A percentile compares a stretch with the other conserved stretches of the same genome.
phyloP scores from a whole-genome alignment of 2,888 invertebrate species.

The Harpalus rubripes region DNA sequence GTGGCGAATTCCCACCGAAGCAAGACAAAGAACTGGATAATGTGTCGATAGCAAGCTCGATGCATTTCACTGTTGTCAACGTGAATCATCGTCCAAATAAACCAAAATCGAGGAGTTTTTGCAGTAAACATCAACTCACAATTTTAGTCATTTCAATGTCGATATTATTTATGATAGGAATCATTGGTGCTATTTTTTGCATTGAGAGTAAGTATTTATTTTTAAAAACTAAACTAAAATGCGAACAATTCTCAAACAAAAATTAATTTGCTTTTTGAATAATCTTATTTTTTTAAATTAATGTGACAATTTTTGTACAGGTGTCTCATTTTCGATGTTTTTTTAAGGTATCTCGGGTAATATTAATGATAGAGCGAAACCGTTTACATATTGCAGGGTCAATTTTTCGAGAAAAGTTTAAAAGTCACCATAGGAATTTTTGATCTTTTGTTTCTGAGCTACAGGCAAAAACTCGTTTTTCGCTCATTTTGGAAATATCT shows the following conservation, averaged over 20 bases:
- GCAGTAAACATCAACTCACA: slow-evolving; percentile 88
- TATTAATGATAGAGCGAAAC: too few species aligned
- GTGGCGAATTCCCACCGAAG: slow-evolving; percentile 67
- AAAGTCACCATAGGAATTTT: too few species aligned
- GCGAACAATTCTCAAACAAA: too few species aligned
- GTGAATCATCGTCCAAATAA: slow-evolving; percentile 79
- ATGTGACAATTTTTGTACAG: neutral
- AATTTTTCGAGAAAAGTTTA: too few species aligned
- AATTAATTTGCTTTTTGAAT: too few species aligned
- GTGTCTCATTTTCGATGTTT: too few species aligned
- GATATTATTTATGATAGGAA: slow-evolving; percentile 88
- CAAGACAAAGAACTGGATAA: slow-evolving; percentile 78
- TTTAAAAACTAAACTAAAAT: neutral
- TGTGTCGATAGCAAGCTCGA: slow-evolving; percentile 89
- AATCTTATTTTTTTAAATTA: neutral
- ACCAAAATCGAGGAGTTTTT: slow-evolving; percentile 83
- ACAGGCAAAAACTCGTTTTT: too few species aligned
- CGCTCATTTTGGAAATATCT: too few species aligned
- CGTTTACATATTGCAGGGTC: too few species aligned
- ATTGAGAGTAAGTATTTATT: slow-evolving; percentile 87
- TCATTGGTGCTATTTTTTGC: slow-evolving; percentile 89
- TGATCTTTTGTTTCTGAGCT: too few species aligned
- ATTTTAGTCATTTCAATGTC: slow-evolving; percentile 91
- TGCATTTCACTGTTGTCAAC: slow-evolving; percentile 92
- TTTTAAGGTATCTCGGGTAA: too few species aligned